Base-by-base conservation (phyloP, 2,888 invertebrate species). In the Schizotus pectinicornis region DNA sequence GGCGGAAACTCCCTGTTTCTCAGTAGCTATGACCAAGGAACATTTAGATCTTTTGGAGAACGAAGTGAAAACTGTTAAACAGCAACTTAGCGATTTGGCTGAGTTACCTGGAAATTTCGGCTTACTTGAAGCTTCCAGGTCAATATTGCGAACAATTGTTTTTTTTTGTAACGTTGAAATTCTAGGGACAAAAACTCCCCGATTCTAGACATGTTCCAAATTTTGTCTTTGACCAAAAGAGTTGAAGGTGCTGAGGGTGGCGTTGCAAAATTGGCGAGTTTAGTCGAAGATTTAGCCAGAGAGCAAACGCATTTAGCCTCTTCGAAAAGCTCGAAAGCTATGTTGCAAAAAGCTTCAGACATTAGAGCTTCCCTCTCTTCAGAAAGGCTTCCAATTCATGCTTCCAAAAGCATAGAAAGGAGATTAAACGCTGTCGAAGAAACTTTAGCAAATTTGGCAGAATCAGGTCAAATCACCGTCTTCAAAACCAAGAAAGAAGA, bases 181-280 rank as follows among this genome's bases (percentile, higher is more conserved):
- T 22, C 5, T 22, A 22, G 22, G 22, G n/a, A 48, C 43, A 14
- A 46, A 13, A 46, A 11, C 2, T 41, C 76, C 1, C 81, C 84
- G 0, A 77, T 86, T 0, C 80, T 84, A 8, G 88, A 88, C 56
- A 85, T 88, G 84, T 88, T 87, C 84, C 86, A 86, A 60, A 81
- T 84, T 11, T 75, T 88, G 52, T 86, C 84, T 63, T 80, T 88
- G 0, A 82, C 83, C 0, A 87, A 88, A 61, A 81, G 89, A 33
- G 73, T 89, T 57, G 88, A 88, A 42, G 87, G 86, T 0, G 82
- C 83, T 3, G 89, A 89, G 69, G 77, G 80, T 34, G 85, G 84
- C 12, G 83, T 89, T 45, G 77, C 80, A 11, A 88, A 87, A 73
- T 74, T 88, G n/a, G 84, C 85, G 46, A 83, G 83, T 0, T 78